These are phyloP conservation scores for Gastrophysa polygoni DNA, from an alignment of 2,888 invertebrate species.

Conservation along the genomic window DNA sequence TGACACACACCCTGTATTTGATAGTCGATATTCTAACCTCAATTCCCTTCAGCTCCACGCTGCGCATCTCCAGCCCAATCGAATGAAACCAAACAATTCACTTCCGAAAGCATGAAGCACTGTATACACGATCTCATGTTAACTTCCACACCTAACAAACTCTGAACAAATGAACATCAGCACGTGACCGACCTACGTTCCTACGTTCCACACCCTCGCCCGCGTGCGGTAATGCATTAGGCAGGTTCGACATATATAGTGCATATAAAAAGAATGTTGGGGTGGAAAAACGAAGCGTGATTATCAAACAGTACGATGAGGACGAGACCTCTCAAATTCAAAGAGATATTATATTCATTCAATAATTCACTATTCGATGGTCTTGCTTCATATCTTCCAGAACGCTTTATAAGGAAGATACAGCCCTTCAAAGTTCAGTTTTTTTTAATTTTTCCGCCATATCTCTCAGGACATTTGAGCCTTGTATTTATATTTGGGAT, in stretches of 20 bases:
- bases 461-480: too few species aligned
- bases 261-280: constrained; percentile 8
- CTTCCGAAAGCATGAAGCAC: not conserved
- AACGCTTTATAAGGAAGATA: too few species aligned
- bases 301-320: constrained; percentile 16
- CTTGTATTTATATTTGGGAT: too few species aligned
- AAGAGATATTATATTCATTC: too few species aligned
- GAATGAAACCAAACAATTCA: not conserved
- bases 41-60: too few species aligned
- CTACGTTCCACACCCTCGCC: constrained; percentile 24
- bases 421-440: too few species aligned
- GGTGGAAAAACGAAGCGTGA: constrained; percentile 20
- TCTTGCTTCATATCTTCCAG: too few species aligned
- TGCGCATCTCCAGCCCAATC: not conserved
- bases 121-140: not conserved
- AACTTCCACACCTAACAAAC: constrained; percentile 25
- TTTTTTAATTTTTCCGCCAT: too few species aligned
- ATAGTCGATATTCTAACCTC: too few species aligned
- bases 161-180: constrained; percentile 36
- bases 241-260: constrained; percentile 9
- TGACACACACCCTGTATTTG: too few species aligned
- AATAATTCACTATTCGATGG: too few species aligned
- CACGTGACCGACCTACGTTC: constrained; percentile 21
- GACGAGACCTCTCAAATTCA: too few species aligned
- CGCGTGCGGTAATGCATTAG: constrained; percentile 21